Conservation (phyloP, 2,113 vertebrate genomes). For the Pandion haliaetus region DNA sequence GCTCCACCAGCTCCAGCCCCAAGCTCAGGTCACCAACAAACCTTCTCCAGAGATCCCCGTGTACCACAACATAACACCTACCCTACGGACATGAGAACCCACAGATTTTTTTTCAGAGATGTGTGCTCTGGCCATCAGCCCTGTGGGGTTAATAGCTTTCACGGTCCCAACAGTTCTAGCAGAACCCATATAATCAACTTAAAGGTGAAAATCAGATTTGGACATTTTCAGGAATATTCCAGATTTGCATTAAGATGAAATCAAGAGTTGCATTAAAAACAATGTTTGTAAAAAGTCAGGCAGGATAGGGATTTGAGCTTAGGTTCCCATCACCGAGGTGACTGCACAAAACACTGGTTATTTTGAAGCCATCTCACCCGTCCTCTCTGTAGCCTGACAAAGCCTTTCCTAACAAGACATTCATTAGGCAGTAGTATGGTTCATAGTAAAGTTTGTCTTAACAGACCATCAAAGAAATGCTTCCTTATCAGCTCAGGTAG, state of each 20-base stretch:
- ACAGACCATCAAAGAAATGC: not conserved
- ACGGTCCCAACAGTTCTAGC: not conserved
- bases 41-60: not conserved
- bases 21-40: not conserved
- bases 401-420: not conserved
- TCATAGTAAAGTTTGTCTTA: not conserved
- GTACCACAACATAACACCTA: not conserved
- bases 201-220: not conserved
- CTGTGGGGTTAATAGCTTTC: not conserved
- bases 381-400: not conserved
- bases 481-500: not conserved
- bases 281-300: not conserved
- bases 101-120: rapidly evolving
- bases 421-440: not conserved
- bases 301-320: not conserved
- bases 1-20: not conserved
- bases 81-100: rapidly evolving
- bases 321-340: not conserved
- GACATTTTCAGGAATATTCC: not conserved
- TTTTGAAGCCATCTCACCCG: not conserved
- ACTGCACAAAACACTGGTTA: not conserved
- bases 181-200: not conserved
- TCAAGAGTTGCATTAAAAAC: not conserved
- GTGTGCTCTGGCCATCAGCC: not conserved
- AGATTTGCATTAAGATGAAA: not conserved